Base-by-base conservation (phyloP, 2,797 vertebrate species). In the Channa striata region DNA sequence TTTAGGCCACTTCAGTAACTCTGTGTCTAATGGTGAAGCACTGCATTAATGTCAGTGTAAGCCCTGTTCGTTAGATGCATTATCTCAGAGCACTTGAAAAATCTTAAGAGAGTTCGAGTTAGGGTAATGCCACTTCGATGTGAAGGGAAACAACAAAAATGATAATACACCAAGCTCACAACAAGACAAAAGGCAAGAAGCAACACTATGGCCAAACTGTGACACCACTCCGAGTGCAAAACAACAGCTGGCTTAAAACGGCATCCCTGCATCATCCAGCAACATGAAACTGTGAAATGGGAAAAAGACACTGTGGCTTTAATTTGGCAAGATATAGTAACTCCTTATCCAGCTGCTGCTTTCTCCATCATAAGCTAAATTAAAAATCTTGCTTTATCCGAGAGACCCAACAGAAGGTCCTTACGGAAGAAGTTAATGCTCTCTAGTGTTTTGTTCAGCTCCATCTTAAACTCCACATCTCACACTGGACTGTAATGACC, bases 281-380 rank as follows among this genome's bases (percentile, higher is more conserved):
- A 49, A 64, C 53, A 65, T 62, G 57, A 74, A 76, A 74, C 82
- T 87, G 70, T 57, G 25, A 71, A 78, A 83, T 78, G 39, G 68
- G 72, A 61, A 51, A 80, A 80, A 78, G 39, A 53, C 68, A 80
- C 84, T 80, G 74, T 40, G 62, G 71, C 82, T 76, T 77, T 89
- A 89, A 91, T 90, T 72, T 73, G 85, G 82, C 83, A 68, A 87
- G 74, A 74, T 78, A 68, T 66, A 72, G 59, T 16, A 43, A 9
- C 72, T 81, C 62, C 81, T 65, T 72, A 80, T 63, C 61, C 74
- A 51, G 69, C 50, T 21, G 20, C 81, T 71, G 78, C 71, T 66
- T 83, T 81, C 2, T 43, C 87, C 86, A 77, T 85, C 78, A 87
- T 76, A 68, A 82, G 83, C 88, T 87, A 91, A 90, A 92, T 92